A percentile compares a stretch with the other conserved stretches of the same genome.
phyloP scores from a whole-genome alignment of 2,797 vertebrate species.

The Thunnus albacares region DNA sequence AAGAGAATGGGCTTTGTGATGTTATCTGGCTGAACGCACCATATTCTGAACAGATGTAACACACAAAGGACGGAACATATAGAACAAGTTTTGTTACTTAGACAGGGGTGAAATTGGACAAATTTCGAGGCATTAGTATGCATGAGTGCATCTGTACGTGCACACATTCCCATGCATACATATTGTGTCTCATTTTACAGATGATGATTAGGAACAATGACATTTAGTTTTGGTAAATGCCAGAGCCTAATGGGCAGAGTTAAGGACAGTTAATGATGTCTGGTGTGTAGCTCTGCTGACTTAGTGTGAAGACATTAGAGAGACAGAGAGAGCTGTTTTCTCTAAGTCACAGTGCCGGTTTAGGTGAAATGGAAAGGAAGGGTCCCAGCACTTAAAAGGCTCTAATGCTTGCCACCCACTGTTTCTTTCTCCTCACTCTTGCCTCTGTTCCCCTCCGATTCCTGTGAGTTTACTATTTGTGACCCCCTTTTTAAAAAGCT shows the following conservation, averaged over 20 bases:
- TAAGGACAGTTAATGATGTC: conserved; percentile 72
- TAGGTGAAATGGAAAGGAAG: conserved; percentile 36
- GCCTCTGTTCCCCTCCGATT: conserved; percentile 43
- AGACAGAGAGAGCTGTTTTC: conserved; percentile 35
- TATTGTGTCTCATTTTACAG: conserved; percentile 39
- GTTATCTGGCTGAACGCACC: conserved; percentile 28
- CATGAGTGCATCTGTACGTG: conserved; percentile 27
- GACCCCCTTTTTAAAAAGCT: conserved; percentile 62
- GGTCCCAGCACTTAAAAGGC: conserved; percentile 48
- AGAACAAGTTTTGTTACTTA: conserved; percentile 15
- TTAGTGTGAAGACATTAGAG: conserved; percentile 67
- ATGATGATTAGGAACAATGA: conserved; percentile 77
- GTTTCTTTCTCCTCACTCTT: conserved; percentile 41
- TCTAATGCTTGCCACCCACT: conserved; percentile 55
- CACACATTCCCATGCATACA: conserved; percentile 16
- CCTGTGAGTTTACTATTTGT: conserved; percentile 62
- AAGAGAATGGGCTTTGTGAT: conserved; percentile 56
- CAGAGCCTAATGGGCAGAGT: conserved; percentile 72
- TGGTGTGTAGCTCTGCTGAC: conserved; percentile 66
- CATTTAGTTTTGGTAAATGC: conserved; percentile 82
- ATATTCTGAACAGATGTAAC: conserved; percentile 48
- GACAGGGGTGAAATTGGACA: conserved; percentile 18
- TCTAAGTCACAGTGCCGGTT: conserved; percentile 21
- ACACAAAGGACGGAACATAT: conserved; percentile 40
- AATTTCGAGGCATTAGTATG: conserved; percentile 40